Conservation (phyloP, 2,888 invertebrate species). For the Drosophila affinis region DNA sequence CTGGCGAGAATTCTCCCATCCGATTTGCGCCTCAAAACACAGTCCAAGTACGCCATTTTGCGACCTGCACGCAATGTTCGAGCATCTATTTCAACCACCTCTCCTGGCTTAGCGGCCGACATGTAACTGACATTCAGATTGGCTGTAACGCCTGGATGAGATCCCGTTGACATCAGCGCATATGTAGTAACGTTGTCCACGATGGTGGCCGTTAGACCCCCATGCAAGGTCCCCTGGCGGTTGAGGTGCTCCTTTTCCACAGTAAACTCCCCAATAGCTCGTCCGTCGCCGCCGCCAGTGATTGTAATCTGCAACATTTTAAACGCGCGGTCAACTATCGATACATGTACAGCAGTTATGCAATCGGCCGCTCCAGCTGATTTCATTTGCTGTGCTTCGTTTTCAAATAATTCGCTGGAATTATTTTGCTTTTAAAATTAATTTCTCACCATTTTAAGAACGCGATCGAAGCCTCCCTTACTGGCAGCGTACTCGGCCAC, state of each 20-base stretch:
- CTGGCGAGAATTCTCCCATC: conserved; percentile 90
- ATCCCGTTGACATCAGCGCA: conserved; percentile 89
- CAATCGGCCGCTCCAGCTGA: conserved; percentile 47
- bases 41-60: conserved; percentile 92
- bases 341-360: conserved; percentile 14
- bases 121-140: conserved; percentile 93
- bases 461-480: conserved; percentile 82
- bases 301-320: conserved; percentile 81
- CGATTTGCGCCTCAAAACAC: conserved; percentile 90
- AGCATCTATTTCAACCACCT: conserved; percentile 91
- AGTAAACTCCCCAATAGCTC: conserved; percentile 89
- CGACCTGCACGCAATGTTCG: conserved; percentile 90
- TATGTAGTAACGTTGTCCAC: conserved; percentile 90
- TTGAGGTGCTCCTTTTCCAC: conserved; percentile 91
- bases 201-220: conserved; percentile 92
- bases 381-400: conserved; percentile 3
- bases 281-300: conserved; percentile 87
- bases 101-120: conserved; percentile 90
- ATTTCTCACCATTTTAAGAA: conserved; percentile 83
- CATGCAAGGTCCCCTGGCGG: conserved; percentile 90
- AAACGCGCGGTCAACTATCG: conserved; percentile 48
- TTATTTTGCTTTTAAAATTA: neutral
- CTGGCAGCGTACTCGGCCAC: conserved; percentile 80
- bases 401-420: neutral
- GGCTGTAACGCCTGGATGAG: conserved; percentile 90